Percentiles rank a stretch among this genome's conserved stretches.
These are phyloP conservation scores for Drosophila parthenogenetica DNA, from an alignment of 2,888 invertebrate genomes.

Conservation along the genomic window DNA sequence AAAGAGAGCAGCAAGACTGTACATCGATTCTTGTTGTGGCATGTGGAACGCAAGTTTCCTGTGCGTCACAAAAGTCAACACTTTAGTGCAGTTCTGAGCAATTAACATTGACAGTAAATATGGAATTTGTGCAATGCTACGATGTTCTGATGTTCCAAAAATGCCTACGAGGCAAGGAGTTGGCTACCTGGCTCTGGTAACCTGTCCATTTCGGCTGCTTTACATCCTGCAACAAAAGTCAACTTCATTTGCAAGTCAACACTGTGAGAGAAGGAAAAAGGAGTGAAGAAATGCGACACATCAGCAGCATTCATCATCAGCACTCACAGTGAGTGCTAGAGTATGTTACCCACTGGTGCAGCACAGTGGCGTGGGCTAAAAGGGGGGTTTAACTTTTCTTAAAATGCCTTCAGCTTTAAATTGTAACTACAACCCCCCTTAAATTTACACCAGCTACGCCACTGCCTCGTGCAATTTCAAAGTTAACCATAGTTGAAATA, in stretches of 20 bases:
- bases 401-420: too few species aligned
- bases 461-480: slow-evolving; percentile 29
- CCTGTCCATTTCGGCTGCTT: slow-evolving; percentile 13
- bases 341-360: slow-evolving; percentile 50
- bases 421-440: too few species aligned
- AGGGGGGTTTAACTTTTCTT: too few species aligned
- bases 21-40: slow-evolving; percentile 33
- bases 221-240: slow-evolving; percentile 64
- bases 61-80: slow-evolving; percentile 75
- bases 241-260: slow-evolving; percentile 73
- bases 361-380: slow-evolving; percentile 1
- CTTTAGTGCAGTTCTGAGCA: slow-evolving; percentile 77
- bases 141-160: slow-evolving; percentile 56
- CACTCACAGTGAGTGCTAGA: slow-evolving; percentile 46
- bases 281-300: slow-evolving; percentile 36
- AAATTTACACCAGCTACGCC: background rate
- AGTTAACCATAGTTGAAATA: slow-evolving; percentile 66
- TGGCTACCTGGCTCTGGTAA: slow-evolving; percentile 23
- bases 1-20: too few species aligned
- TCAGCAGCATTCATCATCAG: slow-evolving; percentile 60
- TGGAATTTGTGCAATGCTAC: slow-evolving; percentile 69
- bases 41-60: slow-evolving; percentile 63
- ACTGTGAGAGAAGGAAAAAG: background rate
- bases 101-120: slow-evolving; percentile 80
- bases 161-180: slow-evolving; percentile 69